Evolutionary conservation across 2,113 vertebrate species (phyloP), one percentile per base, ranked within the genome.

Genomic region (Chloroceryle aenea): DNA sequence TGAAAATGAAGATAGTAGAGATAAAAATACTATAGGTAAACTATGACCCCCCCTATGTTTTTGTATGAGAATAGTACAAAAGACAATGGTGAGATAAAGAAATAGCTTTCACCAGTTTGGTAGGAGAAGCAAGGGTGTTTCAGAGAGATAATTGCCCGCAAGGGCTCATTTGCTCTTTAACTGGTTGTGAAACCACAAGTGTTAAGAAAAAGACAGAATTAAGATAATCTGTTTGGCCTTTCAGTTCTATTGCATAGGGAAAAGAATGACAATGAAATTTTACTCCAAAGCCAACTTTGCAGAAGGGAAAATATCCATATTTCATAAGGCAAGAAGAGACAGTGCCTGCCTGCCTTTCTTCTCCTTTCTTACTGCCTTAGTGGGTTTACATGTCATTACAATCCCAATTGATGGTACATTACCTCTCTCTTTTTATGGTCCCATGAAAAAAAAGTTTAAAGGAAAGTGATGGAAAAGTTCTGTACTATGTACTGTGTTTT

Each of bases 21-120:
- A 4, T 66, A 71, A 29, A 43, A 67, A 42, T 10, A 43, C 1
- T 23, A 45, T 27, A 3, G 7, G 8, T 74, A 32, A 59, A 14
- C 32, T 59, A 59, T 42, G 25, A 18, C 4, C n/a, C 12, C 12
- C 18, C 13, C 2, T 10, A 26, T 22, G 11, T 7, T 83, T 91
- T 73, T 55, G 18, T 38, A 16, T 38, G 34, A 62, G 11, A 4
- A 13, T 27, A n/a, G 6, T 17, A 7, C 7, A 71, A 53, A 83
- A 71, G 10, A 6, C 4, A 62, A 21, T 6, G 36, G 6, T 0
- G 1, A 48, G 20, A 29, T n/a, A 23, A 8, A 53, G 67, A 55
- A 56, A 36, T 25, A 30, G 5, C 19, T 88, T 66, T 66, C 30
- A 80, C 56, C 5, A 38, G 4, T 38, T 75, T 58, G 18, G 4